These are phyloP conservation scores for Harpagifer antarcticus DNA, from an alignment of 2,797 vertebrate genomes.

Conservation along the genomic window DNA sequence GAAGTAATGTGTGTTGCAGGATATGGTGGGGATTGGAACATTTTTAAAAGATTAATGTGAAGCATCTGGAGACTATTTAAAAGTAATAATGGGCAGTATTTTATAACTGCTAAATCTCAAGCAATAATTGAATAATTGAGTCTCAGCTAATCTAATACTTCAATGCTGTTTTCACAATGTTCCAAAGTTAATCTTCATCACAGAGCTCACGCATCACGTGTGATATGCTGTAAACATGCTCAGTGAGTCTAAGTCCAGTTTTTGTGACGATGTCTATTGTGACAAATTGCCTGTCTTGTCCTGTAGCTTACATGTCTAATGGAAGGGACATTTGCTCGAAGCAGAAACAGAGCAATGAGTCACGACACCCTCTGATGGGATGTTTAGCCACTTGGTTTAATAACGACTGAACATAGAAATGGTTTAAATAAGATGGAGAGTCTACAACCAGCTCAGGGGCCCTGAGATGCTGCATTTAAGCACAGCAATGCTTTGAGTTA, in stretches of 20 bases:
- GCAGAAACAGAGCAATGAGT: slow-evolving; percentile 7
- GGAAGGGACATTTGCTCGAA: neutral
- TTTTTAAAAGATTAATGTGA: slow-evolving; percentile 27
- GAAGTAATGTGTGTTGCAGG: slow-evolving; percentile 12
- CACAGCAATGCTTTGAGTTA: slow-evolving; percentile 9
- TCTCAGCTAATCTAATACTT: neutral
- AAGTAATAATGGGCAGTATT: slow-evolving; percentile 1
- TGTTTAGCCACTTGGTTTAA: slow-evolving; percentile 5
- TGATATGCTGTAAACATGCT: neutral
- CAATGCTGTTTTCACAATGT: no score
- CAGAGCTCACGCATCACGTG: neutral
- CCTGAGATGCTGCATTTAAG: neutral
- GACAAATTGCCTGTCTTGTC: neutral
- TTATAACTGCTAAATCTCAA: slow-evolving; percentile 14
- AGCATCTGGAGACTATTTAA: slow-evolving; percentile 41
- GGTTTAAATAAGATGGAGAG: neutral
- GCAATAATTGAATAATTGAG: neutral
- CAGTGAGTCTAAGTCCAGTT: neutral
- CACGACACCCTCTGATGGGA: neutral
- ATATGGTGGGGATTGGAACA: slow-evolving; percentile 21
- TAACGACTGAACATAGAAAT: neutral
- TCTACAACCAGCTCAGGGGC: neutral
- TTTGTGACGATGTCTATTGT: neutral
- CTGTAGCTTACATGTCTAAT: neutral
- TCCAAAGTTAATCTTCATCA: neutral